Conservation (phyloP, 2,797 vertebrate genomes). For the Pseudochirops cupreus region DNA sequence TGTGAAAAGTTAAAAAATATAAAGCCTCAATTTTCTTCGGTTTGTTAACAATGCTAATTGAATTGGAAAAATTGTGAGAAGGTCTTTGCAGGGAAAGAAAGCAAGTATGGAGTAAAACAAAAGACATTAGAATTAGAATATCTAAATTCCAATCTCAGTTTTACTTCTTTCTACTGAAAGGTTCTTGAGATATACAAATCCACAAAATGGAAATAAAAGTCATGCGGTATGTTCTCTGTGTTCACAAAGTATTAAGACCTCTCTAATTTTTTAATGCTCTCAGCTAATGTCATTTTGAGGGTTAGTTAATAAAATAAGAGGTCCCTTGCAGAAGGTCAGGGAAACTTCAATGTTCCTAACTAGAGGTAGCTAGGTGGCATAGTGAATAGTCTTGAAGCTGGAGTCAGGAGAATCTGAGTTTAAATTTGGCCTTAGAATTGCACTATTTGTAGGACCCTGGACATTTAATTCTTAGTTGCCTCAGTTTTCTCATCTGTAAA, state of each 20-base stretch:
- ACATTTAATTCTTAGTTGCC: not conserved
- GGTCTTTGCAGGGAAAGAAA: not conserved
- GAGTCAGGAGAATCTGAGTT: not conserved
- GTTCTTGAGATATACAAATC: not conserved
- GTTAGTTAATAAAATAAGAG: not conserved
- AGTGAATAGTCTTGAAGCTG: not conserved
- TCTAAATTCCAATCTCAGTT: not conserved
- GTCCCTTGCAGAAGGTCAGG: too few species aligned
- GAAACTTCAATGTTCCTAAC: not conserved
- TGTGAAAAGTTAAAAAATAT: not conserved
- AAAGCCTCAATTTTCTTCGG: not conserved
- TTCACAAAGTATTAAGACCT: not conserved
- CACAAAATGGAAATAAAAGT: not conserved
- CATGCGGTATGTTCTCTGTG: not conserved
- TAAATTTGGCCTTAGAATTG: not conserved
- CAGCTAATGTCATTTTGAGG: not conserved
- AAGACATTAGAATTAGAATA: not conserved
- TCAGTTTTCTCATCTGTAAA: not conserved
- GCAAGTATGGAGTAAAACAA: too few species aligned
- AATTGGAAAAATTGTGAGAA: not conserved
- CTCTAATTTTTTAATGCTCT: not conserved
- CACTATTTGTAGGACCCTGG: not conserved
- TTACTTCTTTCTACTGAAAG: not conserved
- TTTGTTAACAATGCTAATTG: not conserved
- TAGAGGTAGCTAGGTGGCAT: not conserved